Conservation (phyloP, 2,797 vertebrate species). For the Spinibarbus caldwelli region DNA sequence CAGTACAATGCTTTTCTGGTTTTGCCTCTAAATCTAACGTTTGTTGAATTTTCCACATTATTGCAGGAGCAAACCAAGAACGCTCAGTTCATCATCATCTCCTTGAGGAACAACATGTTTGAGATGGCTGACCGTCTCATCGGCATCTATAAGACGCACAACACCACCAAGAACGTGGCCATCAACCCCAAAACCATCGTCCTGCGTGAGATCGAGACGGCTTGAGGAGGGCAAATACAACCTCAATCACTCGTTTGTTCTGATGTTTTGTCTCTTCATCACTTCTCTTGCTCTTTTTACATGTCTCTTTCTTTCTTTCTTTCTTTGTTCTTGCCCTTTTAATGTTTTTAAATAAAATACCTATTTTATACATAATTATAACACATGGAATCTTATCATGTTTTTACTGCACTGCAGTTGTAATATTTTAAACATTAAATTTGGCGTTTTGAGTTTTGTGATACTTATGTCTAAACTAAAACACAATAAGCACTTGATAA, state of each 20-base stretch:
- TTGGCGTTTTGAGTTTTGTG: background rate
- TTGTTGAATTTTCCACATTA: background rate
- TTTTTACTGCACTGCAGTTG: background rate
- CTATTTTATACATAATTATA: background rate
- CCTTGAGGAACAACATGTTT: slow-evolving; percentile 99
- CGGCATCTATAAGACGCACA: slow-evolving; percentile 95
- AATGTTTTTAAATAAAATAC: background rate
- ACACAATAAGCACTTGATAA: no score
- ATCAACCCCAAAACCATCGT: slow-evolving; percentile 92
- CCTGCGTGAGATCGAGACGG: slow-evolving; percentile 76
- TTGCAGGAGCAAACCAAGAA: slow-evolving; percentile 97
- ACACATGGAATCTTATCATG: background rate
- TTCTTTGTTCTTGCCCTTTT: background rate
- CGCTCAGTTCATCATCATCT: slow-evolving; percentile 98
- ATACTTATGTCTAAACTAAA: background rate
- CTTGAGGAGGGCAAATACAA: slow-evolving; percentile 12
- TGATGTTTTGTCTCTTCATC: background rate
- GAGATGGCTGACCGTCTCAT: slow-evolving; percentile 96
- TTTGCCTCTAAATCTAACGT: background rate
- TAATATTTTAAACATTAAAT: slow-evolving; percentile 14
- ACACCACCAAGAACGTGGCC: slow-evolving; percentile 92
- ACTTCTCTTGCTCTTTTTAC: background rate
- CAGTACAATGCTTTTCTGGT: no score
- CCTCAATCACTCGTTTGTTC: background rate
- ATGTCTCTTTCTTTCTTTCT: background rate